Conservation (phyloP, 2,113 vertebrate species). For the Tauraco erythrolophus region DNA sequence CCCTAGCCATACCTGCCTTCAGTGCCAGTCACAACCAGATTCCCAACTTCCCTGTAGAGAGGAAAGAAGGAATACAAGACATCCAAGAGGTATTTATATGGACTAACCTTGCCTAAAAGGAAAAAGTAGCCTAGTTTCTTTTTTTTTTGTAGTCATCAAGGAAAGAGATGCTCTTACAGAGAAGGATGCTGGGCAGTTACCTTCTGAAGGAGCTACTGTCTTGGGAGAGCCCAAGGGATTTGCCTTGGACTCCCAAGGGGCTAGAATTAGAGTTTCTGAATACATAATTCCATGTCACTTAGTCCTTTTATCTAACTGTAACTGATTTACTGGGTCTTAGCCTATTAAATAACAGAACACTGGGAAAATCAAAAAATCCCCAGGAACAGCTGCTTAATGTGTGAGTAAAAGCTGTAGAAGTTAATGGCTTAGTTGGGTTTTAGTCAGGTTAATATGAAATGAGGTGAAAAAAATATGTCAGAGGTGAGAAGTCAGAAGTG, state of each 20-base stretch:
- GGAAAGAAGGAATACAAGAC: background rate
- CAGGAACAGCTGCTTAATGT: background rate
- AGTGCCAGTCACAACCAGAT: background rate
- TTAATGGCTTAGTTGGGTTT: background rate
- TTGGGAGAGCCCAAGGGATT: background rate
- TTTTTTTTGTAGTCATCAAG: background rate
- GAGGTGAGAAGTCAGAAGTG: background rate
- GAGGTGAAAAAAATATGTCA: background rate
- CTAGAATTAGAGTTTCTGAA: background rate
- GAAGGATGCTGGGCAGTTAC: background rate
- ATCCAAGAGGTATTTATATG: background rate
- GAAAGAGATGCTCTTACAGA: background rate
- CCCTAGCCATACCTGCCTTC: background rate
- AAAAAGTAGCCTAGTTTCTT: background rate
- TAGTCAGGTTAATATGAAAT: background rate
- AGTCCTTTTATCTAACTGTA: background rate
- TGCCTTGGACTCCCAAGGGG: background rate
- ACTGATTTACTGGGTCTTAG: background rate
- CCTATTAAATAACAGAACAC: background rate
- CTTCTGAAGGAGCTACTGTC: background rate
- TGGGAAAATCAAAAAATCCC: background rate
- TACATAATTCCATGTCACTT: background rate
- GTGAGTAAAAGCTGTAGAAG: background rate
- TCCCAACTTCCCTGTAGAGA: background rate
- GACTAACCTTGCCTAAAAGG: background rate